Evolutionary conservation across 2,797 vertebrate genomes (phyloP).

Genomic region (Cirrhinus mrigala): DNA sequence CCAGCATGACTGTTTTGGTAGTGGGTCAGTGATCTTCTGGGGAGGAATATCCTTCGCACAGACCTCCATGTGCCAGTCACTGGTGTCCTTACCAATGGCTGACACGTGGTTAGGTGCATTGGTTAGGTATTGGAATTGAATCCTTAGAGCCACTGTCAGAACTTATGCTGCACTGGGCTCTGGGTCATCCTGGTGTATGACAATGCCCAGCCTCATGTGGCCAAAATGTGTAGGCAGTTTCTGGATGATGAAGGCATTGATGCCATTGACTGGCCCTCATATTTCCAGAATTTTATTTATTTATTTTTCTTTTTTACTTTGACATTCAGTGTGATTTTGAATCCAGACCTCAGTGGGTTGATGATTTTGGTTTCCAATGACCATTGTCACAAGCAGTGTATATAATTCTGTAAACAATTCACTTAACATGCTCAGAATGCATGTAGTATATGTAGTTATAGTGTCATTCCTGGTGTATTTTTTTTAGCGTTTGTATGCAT

Average conservation of each 20-base stretch:
- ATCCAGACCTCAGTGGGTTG: neutral
- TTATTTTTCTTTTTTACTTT: neutral
- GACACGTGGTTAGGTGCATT: no score
- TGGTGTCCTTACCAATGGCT: no score
- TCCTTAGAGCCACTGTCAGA: no score
- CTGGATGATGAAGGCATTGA: neutral
- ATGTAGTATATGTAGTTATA: neutral
- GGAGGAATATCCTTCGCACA: neutral
- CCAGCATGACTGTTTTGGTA: neutral
- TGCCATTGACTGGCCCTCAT: neutral
- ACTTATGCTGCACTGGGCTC: neutral
- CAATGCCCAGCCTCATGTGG: neutral
- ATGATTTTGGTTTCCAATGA: neutral
- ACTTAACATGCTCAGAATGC: neutral
- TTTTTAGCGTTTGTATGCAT: neutral
- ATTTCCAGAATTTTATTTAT: neutral
- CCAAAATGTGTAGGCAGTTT: neutral
- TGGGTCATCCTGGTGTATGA: neutral
- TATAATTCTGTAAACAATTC: neutral
- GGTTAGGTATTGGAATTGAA: no score
- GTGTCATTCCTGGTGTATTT: neutral
- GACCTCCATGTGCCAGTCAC: neutral
- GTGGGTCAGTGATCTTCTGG: neutral
- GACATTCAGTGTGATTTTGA: neutral
- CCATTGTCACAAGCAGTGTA: neutral